Evolutionary conservation across 2,888 invertebrate species (phyloP), one percentile per base, ranked within the genome.

Genomic region (Zaprionus obscuricornis): DNA sequence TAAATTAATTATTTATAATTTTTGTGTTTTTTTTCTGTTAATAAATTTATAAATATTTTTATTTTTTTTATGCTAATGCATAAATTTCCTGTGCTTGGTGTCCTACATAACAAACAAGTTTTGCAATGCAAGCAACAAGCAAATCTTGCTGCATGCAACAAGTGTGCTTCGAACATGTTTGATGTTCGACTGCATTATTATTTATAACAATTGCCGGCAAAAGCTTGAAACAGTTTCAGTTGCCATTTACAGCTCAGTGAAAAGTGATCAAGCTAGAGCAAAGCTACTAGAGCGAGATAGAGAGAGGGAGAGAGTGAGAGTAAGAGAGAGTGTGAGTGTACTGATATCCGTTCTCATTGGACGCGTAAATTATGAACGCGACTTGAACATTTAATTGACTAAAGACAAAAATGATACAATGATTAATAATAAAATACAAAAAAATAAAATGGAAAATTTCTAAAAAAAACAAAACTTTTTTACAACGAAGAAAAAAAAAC

Each of bases 81-180:
- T n/a, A n/a, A n/a, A n/a, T n/a, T n/a, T n/a, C n/a, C n/a, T n/a
- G n/a, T n/a, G n/a, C n/a, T n/a, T n/a, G 13, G 11, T 31, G 11
- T 6, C 13, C 31, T 13, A 31, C 11, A 31, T 31, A 17, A 31
- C 29, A 29, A 57, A 58, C 55, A 40, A 57, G 52, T 24, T 33
- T 55, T 29, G 39, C 40, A 14, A 57, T 57, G 58, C 55, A 55
- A 55, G 57, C 24, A 57, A 39, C 16, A 55, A 33, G 36, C 20
- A 45, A 27, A 27, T 27, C 10, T 43, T 37, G 49, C 33, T 39
- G 42, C 39, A 27, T 29, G n/a, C n/a, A 60, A 2, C 20, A 45
- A 34, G 0, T 37, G 33, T 42, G 39, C 50, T 43, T 66, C 75
- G 36, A 67, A 75, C 76, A 40, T 79, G 84, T 79, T 66, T 34